Base-by-base conservation (phyloP, 1,140 invertebrate species). In the Charaxes varanes region DNA sequence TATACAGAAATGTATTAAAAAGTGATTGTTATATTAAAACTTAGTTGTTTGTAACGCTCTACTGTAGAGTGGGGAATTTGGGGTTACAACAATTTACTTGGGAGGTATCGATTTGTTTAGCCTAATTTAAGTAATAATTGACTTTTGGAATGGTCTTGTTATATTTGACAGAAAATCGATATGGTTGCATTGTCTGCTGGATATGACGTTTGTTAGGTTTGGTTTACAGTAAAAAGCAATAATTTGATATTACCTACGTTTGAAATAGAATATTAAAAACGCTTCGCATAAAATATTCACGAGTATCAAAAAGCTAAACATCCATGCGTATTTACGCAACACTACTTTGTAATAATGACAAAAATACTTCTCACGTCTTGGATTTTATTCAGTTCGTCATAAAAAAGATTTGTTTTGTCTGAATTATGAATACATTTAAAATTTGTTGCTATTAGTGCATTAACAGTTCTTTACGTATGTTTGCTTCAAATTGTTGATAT, bases 81-180 rank as follows among this genome's bases (percentile, higher is more conserved):
- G n/a, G n/a, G n/a, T n/a, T n/a, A n/a, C n/a, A n/a, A n/a, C n/a
- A n/a, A n/a, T n/a, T n/a, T n/a, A n/a, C n/a, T n/a, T n/a, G n/a
- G n/a, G n/a, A n/a, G n/a, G n/a, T n/a, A n/a, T n/a, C n/a, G n/a
- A n/a, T n/a, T 48, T 35, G 36, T 54, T 44, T 53, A 57, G 49
- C 53, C 46, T 58, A 58, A 53, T 66, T 57, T 63, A 57, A 54
- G 59, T 72, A 72, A 15, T 28, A 28, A 77, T 77, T 77, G 72
- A 77, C 72, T 63, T 54, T 58, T 53, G 53, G 54, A 60, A 59
- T 76, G 66, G 69, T 73, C 67, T 62, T 62, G 53, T 63, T 60
- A 34, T 23, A 18, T 32, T 56, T 53, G 30, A 45, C 24, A 44
- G 22, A 35, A 28, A 14, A 28, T 28, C 15, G 30, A 27, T 43